Base-by-base conservation (phyloP, 1,140 invertebrate genomes). In the Achroia grisella region DNA sequence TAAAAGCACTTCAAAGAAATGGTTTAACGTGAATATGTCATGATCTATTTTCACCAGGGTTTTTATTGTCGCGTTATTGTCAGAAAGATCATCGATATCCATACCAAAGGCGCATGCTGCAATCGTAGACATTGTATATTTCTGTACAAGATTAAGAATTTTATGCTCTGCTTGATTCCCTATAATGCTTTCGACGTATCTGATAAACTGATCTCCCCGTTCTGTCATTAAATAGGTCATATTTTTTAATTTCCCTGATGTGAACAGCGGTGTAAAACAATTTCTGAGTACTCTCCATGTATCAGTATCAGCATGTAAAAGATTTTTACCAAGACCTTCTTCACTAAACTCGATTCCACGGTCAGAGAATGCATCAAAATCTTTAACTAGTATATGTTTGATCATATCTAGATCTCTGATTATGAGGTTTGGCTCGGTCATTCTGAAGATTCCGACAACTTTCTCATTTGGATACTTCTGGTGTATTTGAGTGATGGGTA, bases 381-480 rank as follows among this genome's bases (percentile, higher is more conserved):
- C 89, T 56, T 88, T 90, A 1, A 89, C 80, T 11, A 92, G 44
- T 1, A 93, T 82, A n/a, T 83, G 64, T 56, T 90, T 91, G 0
- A 91, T 81, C 0, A 93, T 56, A 5, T 90, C 87, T 11, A 89
- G 70, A 59, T 92, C 89, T 6, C 87, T 73, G 1, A 89, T 36
- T 1, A 90, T 52, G 4, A 89, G 46, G 4, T 76, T 61, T 0
- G 89, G 89, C 1, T 83, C 76, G 1, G 72, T 62, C 54, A 69
- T 60, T 39, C 60, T 59, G 23, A 59, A 86, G 0, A 79, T 39
- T 13, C 82, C 80, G 8, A 78, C 56, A 2, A 69, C 48, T 52
- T 69, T 71, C 37, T 71, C 65, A 9, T 74, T 48, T 1, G 68
- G 63, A 56, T 42, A 70, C 0, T 44, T n/a, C 2, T 61, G 39